phyloP scores from a whole-genome alignment of 2,113 vertebrate genomes.

The Stegastes partitus region DNA sequence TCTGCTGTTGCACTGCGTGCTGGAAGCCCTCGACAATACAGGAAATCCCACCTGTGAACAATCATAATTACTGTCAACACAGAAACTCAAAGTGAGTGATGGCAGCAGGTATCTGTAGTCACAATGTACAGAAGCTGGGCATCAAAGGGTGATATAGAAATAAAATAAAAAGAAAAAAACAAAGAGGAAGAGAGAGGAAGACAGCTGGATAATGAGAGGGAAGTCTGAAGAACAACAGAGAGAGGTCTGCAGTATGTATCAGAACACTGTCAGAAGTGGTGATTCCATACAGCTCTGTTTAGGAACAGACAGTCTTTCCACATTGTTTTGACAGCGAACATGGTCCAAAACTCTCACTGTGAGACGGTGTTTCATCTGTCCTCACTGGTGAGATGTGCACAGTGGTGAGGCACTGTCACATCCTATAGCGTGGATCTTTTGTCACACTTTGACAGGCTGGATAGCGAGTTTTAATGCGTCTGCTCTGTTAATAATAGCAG shows the following conservation, averaged over 20 bases:
- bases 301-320: neutral
- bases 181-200: too few species aligned
- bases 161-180: neutral
- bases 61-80: constrained; percentile 8
- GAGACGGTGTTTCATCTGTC: neutral
- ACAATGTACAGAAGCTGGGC: neutral
- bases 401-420: neutral
- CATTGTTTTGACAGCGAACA: constrained; percentile 6
- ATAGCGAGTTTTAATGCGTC: neutral
- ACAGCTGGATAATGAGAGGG: too few species aligned
- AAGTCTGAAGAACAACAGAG: neutral
- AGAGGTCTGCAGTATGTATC: neutral
- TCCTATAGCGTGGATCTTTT: neutral
- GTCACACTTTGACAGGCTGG: constrained; percentile 17
- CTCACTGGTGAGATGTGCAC: neutral
- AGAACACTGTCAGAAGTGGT: neutral
- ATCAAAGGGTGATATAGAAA: too few species aligned
- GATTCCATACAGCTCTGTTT: neutral
- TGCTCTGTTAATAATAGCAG: constrained; percentile 36
- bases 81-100: constrained; percentile 18
- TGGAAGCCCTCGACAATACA: neutral
- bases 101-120: neutral
- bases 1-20: neutral
- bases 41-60: constrained; percentile 1
- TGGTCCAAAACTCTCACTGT: neutral